Conservation (phyloP, 2,888 invertebrate genomes). For the Papilio gigon region DNA sequence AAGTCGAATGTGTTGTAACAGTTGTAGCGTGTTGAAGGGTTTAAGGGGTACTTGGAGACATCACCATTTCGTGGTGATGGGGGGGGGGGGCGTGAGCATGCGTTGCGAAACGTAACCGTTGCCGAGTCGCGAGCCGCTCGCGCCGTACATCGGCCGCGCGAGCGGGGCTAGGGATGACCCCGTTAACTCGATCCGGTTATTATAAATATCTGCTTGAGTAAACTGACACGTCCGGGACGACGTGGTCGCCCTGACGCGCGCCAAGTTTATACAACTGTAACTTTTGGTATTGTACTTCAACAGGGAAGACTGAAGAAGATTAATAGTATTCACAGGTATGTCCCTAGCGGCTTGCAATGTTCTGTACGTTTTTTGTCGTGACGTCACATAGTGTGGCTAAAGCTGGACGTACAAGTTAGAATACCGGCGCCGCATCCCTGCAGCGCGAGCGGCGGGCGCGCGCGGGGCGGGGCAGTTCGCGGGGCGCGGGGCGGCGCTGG, state of each 20-base stretch:
- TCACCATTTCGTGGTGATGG: constrained; percentile 57
- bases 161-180: constrained; percentile 49
- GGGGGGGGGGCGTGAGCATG: constrained; percentile 61
- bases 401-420: constrained; percentile 27
- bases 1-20: not conserved
- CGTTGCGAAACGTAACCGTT: constrained; percentile 63
- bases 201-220: constrained; percentile 35
- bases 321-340: not conserved
- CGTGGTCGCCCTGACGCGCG: not conserved
- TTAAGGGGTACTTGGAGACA: constrained; percentile 62
- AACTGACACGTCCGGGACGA: constrained; percentile 8
- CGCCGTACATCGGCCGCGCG: constrained; percentile 57
- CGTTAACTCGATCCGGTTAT: constrained; percentile 33
- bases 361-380: not conserved
- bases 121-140: constrained; percentile 44
- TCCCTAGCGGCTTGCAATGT: not conserved
- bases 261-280: not conserved
- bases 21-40: constrained; percentile 12
- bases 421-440: constrained; percentile 43
- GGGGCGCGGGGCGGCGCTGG: constrained; percentile 52
- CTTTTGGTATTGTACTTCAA: not conserved
- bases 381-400: not conserved
- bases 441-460: constrained; percentile 42
- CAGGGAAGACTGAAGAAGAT: not conserved
- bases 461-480: constrained; percentile 56